Conservation (phyloP, 2,888 invertebrate genomes). For the Hybos culiciformis region DNA sequence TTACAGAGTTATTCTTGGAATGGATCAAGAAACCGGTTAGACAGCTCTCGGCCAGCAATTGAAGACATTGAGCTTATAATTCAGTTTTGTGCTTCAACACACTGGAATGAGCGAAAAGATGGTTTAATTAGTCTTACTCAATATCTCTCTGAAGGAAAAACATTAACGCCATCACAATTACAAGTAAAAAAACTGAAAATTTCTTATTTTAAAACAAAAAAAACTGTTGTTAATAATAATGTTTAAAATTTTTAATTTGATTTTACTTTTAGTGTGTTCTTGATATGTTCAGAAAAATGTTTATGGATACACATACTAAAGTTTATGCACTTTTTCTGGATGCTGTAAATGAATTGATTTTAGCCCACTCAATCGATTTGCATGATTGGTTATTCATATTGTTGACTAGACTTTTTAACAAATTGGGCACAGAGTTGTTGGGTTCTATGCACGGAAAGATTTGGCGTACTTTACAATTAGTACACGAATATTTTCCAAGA, state of each 20-base stretch:
- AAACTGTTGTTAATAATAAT: not conserved
- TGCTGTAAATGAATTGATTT: conserved; percentile 78
- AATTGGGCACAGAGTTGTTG: conserved; percentile 80
- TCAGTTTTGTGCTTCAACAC: conserved; percentile 71
- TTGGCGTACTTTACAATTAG: conserved; percentile 67
- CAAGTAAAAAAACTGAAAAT: conserved; percentile 17
- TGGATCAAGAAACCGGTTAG: conserved; percentile 63
- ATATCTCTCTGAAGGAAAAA: conserved; percentile 46
- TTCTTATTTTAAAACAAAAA: conserved; percentile 2
- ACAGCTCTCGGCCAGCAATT: conserved; percentile 45
- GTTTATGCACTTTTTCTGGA: conserved; percentile 89
- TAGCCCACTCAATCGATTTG: conserved; percentile 73
- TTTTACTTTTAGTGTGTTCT: conserved; percentile 54
- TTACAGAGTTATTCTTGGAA: conserved; percentile 69
- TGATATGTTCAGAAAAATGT: conserved; percentile 90
- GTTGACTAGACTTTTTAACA: conserved; percentile 72
- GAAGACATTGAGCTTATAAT: conserved; percentile 79
- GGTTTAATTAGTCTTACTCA: conserved; percentile 70
- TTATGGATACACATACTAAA: conserved; percentile 91
- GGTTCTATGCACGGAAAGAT: conserved; percentile 87
- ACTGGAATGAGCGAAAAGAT: conserved; percentile 92
- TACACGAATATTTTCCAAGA: conserved; percentile 53
- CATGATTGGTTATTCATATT: conserved; percentile 89
- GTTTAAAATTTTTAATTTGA: not conserved
- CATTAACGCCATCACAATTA: conserved; percentile 45